These are phyloP conservation scores for Drosophila eohydei DNA, from an alignment of 2,888 invertebrate genomes.

Conservation along the genomic window DNA sequence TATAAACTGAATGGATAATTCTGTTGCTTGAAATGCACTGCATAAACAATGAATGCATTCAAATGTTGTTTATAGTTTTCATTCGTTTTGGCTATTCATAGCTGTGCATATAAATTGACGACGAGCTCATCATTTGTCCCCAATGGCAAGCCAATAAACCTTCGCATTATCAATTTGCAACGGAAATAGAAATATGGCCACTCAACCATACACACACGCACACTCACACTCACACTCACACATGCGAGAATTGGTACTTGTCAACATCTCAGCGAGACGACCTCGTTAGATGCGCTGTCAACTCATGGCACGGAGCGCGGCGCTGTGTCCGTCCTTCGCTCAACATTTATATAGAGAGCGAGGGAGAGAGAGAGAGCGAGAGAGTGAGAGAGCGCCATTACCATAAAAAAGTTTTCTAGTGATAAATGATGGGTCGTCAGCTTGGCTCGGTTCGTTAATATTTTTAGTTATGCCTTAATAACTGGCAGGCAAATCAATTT, in stretches of 20 bases:
- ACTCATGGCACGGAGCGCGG: slow-evolving; percentile 30
- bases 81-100: slow-evolving; percentile 22
- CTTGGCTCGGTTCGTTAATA: slow-evolving; percentile 66
- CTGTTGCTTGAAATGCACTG: slow-evolving; percentile 6
- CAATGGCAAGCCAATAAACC: slow-evolving; percentile 57
- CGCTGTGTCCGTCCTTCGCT: slow-evolving; percentile 53
- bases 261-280: slow-evolving; percentile 53
- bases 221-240: slow-evolving; percentile 18
- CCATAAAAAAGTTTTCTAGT: slow-evolving; percentile 56
- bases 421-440: slow-evolving; percentile 74
- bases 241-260: slow-evolving; percentile 38
- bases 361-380: not conserved
- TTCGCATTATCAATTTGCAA: slow-evolving; percentile 46
- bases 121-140: slow-evolving; percentile 35
- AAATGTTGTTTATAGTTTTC: slow-evolving; percentile 21
- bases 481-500: slow-evolving; percentile 74
- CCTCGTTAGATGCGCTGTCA: slow-evolving; percentile 59
- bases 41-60: slow-evolving; percentile 23
- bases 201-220: slow-evolving; percentile 25
- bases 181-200: slow-evolving; percentile 47
- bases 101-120: slow-evolving; percentile 24
- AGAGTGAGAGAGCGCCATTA: slow-evolving; percentile 41
- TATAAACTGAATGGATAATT: not conserved
- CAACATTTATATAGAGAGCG: slow-evolving; percentile 34
- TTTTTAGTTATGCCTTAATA: slow-evolving; percentile 76